Evolutionary conservation across 1,140 invertebrate species (phyloP).

Genomic region (Drosophila triauraria): DNA sequence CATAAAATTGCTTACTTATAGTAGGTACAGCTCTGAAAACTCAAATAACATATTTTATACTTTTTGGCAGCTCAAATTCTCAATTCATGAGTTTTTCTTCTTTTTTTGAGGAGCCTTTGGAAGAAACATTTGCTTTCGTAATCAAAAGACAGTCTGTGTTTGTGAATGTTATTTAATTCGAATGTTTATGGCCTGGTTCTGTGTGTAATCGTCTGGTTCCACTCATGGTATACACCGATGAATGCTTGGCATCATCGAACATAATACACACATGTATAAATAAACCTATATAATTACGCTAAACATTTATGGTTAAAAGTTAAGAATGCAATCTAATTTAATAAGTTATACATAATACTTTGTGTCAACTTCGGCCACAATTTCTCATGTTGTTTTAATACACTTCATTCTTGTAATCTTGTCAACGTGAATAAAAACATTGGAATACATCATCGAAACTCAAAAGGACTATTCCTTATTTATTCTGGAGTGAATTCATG

Average conservation of each 20-base stretch:
- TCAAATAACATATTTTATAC: not conserved
- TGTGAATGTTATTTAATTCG: conserved; percentile 64
- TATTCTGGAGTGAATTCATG: not conserved
- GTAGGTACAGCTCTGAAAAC: not conserved
- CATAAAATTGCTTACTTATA: not conserved
- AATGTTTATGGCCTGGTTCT: conserved; percentile 70
- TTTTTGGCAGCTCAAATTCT: conserved; percentile 15
- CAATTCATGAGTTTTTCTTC: not conserved
- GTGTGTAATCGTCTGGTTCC: conserved; percentile 21
- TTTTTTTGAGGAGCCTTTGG: not conserved
- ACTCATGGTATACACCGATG: conserved; percentile 39
- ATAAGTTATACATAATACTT: conserved; percentile 70
- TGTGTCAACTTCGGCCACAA: conserved; percentile 36
- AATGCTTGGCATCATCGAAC: conserved; percentile 67
- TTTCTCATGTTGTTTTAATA: not conserved
- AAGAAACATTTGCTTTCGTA: not conserved
- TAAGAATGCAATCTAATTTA: conserved; percentile 49
- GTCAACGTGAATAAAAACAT: not conserved
- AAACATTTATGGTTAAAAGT: conserved; percentile 41
- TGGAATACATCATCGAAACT: not conserved
- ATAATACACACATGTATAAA: conserved; percentile 49
- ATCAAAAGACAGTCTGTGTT: not conserved
- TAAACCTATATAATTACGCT: conserved; percentile 40
- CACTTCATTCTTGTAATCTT: not conserved
- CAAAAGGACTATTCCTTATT: not conserved